phyloP scores from a whole-genome alignment of 30 jellyfish, hydroid and myxozoan species.

The Aurelia sp. region DNA sequence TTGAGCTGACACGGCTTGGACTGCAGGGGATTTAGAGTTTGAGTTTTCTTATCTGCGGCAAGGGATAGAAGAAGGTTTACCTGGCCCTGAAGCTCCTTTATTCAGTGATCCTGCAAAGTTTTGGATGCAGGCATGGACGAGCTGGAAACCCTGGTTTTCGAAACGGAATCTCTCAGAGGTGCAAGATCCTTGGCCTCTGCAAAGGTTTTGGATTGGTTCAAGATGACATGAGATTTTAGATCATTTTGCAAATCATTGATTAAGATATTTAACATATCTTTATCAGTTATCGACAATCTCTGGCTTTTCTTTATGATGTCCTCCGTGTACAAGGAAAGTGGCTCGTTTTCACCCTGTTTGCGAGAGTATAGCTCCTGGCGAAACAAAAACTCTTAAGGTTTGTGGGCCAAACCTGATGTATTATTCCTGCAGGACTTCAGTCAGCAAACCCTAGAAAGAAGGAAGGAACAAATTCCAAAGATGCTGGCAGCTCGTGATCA shows the following conservation, averaged over 20 bases:
- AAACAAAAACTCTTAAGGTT: conserved; percentile 2
- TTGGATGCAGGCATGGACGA: neutral
- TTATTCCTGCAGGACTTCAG: too few relatives aligned
- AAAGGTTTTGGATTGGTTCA: conserved; percentile 20
- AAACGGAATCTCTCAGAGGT: conserved; percentile 18
- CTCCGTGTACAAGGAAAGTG: conserved; percentile 31
- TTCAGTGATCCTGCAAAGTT: conserved; percentile 5
- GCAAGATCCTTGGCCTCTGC: conserved; percentile 35
- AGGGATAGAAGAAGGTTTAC: conserved; percentile 14
- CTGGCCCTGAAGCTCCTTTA: conserved; percentile 13
- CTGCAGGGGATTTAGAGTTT: neutral
- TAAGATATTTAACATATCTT: conserved; percentile 25
- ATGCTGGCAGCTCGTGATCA: too few relatives aligned
- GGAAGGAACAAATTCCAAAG: too few relatives aligned
- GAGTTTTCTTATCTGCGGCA: too few relatives aligned
- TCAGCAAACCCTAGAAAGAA: too few relatives aligned
- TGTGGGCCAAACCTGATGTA: conserved; percentile 24
- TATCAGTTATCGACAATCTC: conserved; percentile 1
- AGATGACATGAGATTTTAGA: conserved; percentile 14
- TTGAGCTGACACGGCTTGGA: neutral
- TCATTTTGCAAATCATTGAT: conserved; percentile 4
- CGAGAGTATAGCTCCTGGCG: conserved; percentile 41
- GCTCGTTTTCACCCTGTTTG: conserved; percentile 26
- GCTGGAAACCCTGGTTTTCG: conserved; percentile 1
- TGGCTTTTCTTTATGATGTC: conserved; percentile 14